Conservation (phyloP, 2,797 vertebrate species). For the Pygocentrus nattereri region DNA sequence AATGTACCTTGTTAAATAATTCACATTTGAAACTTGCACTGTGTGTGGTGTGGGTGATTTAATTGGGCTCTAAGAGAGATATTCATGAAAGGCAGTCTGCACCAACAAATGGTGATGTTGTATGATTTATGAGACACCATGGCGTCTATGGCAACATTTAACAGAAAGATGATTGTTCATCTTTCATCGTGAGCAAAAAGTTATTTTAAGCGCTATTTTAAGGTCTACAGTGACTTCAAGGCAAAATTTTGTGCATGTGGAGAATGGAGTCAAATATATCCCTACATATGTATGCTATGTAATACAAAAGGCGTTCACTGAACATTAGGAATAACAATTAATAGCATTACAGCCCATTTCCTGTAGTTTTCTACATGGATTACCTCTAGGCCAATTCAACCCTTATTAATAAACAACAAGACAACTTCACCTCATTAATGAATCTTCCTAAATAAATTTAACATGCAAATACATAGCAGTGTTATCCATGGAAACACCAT, state of each 20-base stretch:
- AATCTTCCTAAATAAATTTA: too few species aligned
- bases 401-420: too few species aligned
- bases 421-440: too few species aligned
- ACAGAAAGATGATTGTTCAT: slow-evolving; percentile 37
- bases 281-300: background rate
- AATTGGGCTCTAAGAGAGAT: slow-evolving; percentile 72
- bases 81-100: slow-evolving; percentile 65
- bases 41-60: slow-evolving; percentile 68
- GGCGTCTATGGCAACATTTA: slow-evolving; percentile 65
- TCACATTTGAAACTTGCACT: slow-evolving; percentile 68
- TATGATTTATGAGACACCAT: slow-evolving; percentile 71
- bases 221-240: background rate
- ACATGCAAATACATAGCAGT: background rate
- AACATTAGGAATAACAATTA: background rate
- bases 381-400: too few species aligned
- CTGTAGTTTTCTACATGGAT: too few species aligned
- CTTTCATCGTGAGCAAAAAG: background rate
- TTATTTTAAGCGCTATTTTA: slow-evolving; percentile 4
- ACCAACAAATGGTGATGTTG: slow-evolving; percentile 65
- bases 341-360: background rate
- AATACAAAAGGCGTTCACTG: background rate
- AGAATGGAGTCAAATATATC: background rate
- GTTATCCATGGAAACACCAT: background rate
- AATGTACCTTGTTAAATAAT: slow-evolving; percentile 75
- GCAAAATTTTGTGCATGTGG: background rate